Percentiles rank a stretch among this genome's conserved stretches.
Evolutionary conservation across 1,140 invertebrate genomes (phyloP).

Genomic region (Pseudomyrmex pallidus): DNA sequence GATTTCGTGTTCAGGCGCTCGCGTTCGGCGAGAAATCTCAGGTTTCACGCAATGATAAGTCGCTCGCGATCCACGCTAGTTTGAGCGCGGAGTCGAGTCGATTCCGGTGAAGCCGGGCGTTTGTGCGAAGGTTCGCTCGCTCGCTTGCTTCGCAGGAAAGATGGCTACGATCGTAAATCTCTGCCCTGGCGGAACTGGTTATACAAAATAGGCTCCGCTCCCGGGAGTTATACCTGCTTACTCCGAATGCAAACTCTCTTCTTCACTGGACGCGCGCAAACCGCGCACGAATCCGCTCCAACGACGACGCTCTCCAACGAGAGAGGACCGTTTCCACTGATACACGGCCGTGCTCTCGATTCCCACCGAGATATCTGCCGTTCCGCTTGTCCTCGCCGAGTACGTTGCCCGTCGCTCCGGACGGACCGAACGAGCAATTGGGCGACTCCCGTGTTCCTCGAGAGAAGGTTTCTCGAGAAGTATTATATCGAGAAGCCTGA

Average conservation of each 20-base stretch:
- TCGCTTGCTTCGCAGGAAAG: constrained; percentile 63
- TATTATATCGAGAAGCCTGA: no score
- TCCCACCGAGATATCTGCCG: constrained; percentile 48
- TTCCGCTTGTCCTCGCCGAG: constrained; percentile 29
- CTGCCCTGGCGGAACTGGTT: constrained; percentile 80
- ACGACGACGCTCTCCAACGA: constrained; percentile 36
- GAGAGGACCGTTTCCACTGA: constrained; percentile 52
- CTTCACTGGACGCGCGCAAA: constrained; percentile 68
- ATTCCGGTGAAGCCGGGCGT: constrained; percentile 45
- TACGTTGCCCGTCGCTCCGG: constrained; percentile 7
- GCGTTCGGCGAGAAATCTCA: constrained; percentile 20
- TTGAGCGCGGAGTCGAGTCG: constrained; percentile 30
- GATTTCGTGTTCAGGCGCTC: constrained; percentile 2
- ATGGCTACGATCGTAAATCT: constrained; percentile 81
- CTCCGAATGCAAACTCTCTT: constrained; percentile 75
- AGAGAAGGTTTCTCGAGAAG: background rate
- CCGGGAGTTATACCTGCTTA: constrained; percentile 77
- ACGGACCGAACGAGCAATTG: constrained; percentile 29
- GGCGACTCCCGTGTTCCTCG: background rate
- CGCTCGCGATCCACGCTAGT: constrained; percentile 41
- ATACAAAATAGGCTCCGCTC: constrained; percentile 82
- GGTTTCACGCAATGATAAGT: constrained; percentile 44
- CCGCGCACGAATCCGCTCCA: constrained; percentile 54
- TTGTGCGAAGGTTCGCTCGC: constrained; percentile 1
- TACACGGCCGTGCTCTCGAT: constrained; percentile 59